These are phyloP conservation scores for Carassius auratus DNA, from an alignment of 2,113 vertebrate genomes.

Conservation along the genomic window DNA sequence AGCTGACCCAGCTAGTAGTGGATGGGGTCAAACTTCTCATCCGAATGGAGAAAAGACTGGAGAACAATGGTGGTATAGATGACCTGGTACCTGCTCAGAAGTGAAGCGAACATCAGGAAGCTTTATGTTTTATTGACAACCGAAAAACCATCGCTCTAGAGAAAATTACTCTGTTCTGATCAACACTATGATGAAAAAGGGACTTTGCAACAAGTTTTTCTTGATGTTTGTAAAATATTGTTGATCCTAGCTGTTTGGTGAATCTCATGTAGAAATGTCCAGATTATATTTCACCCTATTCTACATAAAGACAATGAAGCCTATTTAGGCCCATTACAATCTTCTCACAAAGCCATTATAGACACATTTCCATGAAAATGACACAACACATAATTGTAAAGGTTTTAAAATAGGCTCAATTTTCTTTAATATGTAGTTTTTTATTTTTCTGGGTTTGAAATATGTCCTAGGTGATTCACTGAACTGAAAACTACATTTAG, in stretches of 20 bases:
- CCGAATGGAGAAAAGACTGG: constrained; percentile 72
- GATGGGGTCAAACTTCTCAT: constrained; percentile 74
- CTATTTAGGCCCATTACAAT: neutral
- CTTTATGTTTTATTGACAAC: neutral
- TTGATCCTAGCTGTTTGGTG: neutral
- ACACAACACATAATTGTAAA: neutral
- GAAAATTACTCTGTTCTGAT: constrained; percentile 6
- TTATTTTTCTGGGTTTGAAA: neutral
- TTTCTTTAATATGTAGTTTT: neutral
- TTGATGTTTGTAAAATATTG: neutral
- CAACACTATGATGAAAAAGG: neutral
- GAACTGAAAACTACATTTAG: neutral
- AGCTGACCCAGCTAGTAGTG: constrained; percentile 71
- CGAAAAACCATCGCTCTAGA: neutral
- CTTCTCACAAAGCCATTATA: neutral
- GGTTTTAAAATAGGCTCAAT: too few relatives aligned
- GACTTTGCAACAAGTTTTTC: neutral
- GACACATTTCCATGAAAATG: neutral
- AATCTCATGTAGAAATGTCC: neutral
- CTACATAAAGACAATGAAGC: neutral
- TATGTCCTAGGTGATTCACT: too few relatives aligned
- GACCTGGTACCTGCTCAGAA: constrained; percentile 73
- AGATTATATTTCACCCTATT: neutral
- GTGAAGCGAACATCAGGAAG: constrained; percentile 46
- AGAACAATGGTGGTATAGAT: constrained; percentile 58